Base-by-base conservation (phyloP, 1,140 invertebrate species). In the Bombus turneri region DNA sequence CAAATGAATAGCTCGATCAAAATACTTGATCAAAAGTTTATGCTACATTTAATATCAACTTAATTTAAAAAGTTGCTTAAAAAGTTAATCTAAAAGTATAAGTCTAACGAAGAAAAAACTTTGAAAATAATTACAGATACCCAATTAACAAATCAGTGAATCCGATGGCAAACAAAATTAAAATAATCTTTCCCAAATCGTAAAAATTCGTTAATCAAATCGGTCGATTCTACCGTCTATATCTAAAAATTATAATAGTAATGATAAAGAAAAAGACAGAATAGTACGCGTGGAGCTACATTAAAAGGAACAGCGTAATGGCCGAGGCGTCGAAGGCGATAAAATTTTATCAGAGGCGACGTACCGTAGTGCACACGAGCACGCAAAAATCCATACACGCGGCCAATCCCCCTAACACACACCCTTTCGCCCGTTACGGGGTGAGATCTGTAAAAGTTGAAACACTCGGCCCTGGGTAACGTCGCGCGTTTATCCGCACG, bases 401-500 rank as follows among this genome's bases (percentile, higher is more conserved):
- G 39, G 39, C n/a, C 75, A 72, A 71, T 68, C 77, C 68, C 31
- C 64, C 69, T 80, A 66, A 80, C 68, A 57, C 83, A 69, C n/a
- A 57, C 76, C 34, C 18, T 39, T 6, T n/a, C 41, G 39, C 75
- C 75, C 28, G 77, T 80, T 64, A 85, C 68, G 31, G 76, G 76
- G 39, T 34, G 64, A 80, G 83, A 85, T 80, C 83, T 57, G 83
- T 85, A 85, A 85, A 85, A 85, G 76, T 85, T 85, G 83, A 85
- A 85, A 85, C 83, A 71, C 76, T 80, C 83, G 83, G 31, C 25
- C 53, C 74, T 13, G 76, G 66, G 66, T 53, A 72, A 80, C 83
- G 83, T 85, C 34, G 76, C 83, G 41, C 76, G 66, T 85, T 85
- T 85, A 85, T 85, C 83, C 83, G 83, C 83, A 85, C 77, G 83